Evolutionary conservation across 1,140 invertebrate species (phyloP).

Genomic region (Nasonia longicornis): DNA sequence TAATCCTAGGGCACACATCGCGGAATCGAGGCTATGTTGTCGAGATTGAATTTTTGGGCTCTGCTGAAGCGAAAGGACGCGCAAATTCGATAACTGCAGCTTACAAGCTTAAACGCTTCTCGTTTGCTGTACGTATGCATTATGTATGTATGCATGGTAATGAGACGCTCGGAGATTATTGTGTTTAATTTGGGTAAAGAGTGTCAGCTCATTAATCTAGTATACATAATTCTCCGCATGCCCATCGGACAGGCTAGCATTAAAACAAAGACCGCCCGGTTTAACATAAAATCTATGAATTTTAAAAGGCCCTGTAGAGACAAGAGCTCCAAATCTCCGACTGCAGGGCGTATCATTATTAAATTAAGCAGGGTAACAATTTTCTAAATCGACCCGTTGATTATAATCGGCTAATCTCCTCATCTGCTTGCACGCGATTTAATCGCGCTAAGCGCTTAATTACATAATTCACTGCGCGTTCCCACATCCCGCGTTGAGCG

Average conservation of each 20-base stretch:
- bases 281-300: constrained; percentile 9
- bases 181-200: constrained; percentile 20
- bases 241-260: not conserved
- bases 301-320: not conserved
- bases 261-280: not conserved
- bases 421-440: constrained; percentile 33
- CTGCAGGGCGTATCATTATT: constrained; percentile 26
- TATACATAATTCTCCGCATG: not conserved
- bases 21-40: too few species aligned
- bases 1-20: too few species aligned
- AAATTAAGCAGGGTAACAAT: constrained; percentile 30
- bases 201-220: constrained; percentile 1
- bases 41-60: too few species aligned
- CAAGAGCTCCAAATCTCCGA: not conserved
- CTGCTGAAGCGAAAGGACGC: not conserved
- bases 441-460: constrained; percentile 31
- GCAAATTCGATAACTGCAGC: not conserved
- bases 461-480: constrained; percentile 37
- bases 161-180: constrained; percentile 15
- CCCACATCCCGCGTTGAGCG: not conserved
- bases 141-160: not conserved
- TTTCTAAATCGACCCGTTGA: constrained; percentile 13
- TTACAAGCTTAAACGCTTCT: not conserved
- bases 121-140: not conserved
- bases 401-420: constrained; percentile 36